phyloP scores from a whole-genome alignment of 2,888 invertebrate genomes.

The Dolichopus griseipennis region DNA sequence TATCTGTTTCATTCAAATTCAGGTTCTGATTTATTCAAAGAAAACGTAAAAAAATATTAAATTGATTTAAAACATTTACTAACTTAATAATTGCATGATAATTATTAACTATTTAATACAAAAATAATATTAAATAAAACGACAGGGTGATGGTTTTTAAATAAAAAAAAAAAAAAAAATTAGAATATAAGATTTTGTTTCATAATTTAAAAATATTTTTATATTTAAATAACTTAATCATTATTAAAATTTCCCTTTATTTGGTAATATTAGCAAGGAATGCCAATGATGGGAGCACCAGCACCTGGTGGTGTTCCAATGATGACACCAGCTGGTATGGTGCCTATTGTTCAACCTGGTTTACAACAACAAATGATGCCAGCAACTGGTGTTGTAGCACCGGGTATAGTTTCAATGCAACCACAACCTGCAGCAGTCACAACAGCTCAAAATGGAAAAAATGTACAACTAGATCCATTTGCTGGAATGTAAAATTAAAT shows the following conservation, averaged over 20 bases:
- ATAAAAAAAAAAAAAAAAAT: constrained; percentile 13
- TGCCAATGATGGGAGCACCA: constrained; percentile 42
- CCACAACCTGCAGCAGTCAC: constrained; percentile 30
- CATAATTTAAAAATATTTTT: too few species aligned
- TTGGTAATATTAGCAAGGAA: constrained; percentile 35
- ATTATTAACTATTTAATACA: too few species aligned
- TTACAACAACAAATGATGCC: constrained; percentile 24
- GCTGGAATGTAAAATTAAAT: constrained; percentile 43
- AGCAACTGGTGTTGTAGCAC: constrained; percentile 30
- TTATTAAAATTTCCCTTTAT: constrained; percentile 17
- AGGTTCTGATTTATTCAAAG: too few species aligned
- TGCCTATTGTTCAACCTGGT: constrained; percentile 35
- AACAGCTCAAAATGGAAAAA: constrained; percentile 42
- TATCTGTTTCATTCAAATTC: too few species aligned
- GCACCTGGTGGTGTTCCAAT: constrained; percentile 28
- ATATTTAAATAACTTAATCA: too few species aligned
- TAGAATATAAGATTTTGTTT: constrained; percentile 11
- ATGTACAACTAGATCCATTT: constrained; percentile 48
- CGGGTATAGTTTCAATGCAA: constrained; percentile 32
- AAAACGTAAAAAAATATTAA: too few species aligned
- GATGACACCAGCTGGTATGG: constrained; percentile 36
- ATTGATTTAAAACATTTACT: too few species aligned
- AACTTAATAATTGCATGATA: too few species aligned
- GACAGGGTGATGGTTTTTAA: background rate
- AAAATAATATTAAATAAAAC: too few species aligned